Base-by-base conservation (phyloP, 2,888 invertebrate species). In the Merodon equestris region DNA sequence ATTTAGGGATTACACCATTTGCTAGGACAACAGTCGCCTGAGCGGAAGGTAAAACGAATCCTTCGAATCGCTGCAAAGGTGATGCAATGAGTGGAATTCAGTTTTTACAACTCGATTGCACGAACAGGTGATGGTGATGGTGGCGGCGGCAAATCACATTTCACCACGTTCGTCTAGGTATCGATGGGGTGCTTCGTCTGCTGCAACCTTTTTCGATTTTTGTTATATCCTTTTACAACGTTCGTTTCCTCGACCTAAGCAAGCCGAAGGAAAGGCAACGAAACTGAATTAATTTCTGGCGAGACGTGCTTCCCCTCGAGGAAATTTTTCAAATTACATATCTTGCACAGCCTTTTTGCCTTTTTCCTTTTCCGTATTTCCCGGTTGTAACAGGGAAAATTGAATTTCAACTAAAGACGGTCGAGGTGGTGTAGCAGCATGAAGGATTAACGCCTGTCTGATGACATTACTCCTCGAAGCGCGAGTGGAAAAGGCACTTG, bases 261-360 rank as follows among this genome's bases (percentile, higher is more conserved):
- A 64, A 1, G 1, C 18, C 36, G 42, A 53, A 18, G 64, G 12
- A 36, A 19, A 15, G 10, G 45, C 17, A 64, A 70, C 67, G 47
- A 74, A 74, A 79, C 54, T 68, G 74, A 79, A 79, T 74, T 79
- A 79, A 79, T 70, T 70, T 56, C 73, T 64, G 79, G 73, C 79
- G 68, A 79, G 79, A 74, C 68, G 61, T 74, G 74, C 18, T 40
- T 68, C 56, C 63, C 67, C 18, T 45, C 44, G 5, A 44, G 61
- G 13, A 67, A 45, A 40, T 19, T 42, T 61, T 61, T 54, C 40
- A 7, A 12, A 50, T 44, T 36, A 15, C 14, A 53, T 12, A n/a
- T n/a, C 27, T 48, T 27, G 27, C 27, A 27, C 27, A 4, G 27
- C 27, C 27, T 27, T 27, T n/a, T 27, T 7, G 27, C 27, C 27